Evolutionary conservation across 2,797 vertebrate genomes (phyloP).

Genomic region (Arremon brunneinucha): DNA sequence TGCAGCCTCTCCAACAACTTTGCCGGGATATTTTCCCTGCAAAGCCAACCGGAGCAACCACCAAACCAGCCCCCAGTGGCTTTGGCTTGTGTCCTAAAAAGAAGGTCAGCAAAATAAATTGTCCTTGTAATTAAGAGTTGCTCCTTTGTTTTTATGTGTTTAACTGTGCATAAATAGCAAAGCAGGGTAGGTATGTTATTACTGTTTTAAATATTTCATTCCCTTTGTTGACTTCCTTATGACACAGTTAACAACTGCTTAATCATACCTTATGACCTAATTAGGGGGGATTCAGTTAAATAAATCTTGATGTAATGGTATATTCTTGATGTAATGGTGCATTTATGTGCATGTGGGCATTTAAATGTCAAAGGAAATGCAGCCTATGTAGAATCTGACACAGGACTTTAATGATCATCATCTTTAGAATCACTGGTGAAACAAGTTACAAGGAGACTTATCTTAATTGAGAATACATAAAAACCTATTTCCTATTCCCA

Average conservation of each 20-base stretch:
- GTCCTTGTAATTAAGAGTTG: conserved; percentile 52
- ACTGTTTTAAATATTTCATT: conserved; percentile 63
- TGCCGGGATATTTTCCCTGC: neutral
- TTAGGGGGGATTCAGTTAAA: conserved; percentile 47
- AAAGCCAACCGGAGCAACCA: neutral
- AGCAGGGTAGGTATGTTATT: conserved; percentile 54
- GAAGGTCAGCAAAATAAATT: conserved; percentile 53
- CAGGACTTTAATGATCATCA: neutral
- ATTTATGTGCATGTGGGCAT: neutral
- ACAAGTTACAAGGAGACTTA: neutral
- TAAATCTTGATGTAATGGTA: conserved; percentile 42
- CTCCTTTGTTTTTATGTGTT: conserved; percentile 61
- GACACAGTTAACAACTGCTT: conserved; percentile 52
- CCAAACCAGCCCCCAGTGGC: neutral
- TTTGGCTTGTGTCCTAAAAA: conserved; percentile 40
- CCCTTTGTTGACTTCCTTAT: conserved; percentile 43
- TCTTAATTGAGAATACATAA: neutral
- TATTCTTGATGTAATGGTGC: conserved; percentile 42
- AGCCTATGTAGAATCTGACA: neutral
- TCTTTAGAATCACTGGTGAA: neutral
- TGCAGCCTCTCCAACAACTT: neutral
- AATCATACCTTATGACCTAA: conserved; percentile 51
- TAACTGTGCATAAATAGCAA: conserved; percentile 45
- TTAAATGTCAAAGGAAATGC: conserved; percentile 37
- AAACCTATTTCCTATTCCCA: neutral